phyloP scores from a whole-genome alignment of 2,113 vertebrate genomes.

The Callospermophilus lateralis region DNA sequence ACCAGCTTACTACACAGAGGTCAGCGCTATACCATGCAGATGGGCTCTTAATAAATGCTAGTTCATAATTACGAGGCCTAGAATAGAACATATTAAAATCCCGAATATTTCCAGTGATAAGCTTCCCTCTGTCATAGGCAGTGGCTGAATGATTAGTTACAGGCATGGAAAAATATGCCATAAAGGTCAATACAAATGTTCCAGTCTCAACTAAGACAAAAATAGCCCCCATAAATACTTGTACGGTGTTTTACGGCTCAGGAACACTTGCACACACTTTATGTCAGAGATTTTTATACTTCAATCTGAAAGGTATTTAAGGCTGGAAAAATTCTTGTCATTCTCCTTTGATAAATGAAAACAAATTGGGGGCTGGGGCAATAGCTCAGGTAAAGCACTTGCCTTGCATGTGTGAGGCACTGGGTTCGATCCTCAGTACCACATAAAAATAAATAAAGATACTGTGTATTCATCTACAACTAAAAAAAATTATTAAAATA shows the following conservation, averaged over 20 bases:
- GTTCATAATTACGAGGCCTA: neutral
- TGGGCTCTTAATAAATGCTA: neutral
- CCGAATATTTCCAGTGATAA: constrained; percentile 14
- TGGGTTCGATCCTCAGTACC: too few relatives aligned
- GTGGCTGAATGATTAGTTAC: neutral
- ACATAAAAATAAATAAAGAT: too few relatives aligned
- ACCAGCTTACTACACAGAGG: neutral
- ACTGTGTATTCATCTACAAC: too few relatives aligned
- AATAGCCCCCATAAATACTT: neutral
- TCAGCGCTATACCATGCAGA: neutral
- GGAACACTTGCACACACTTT: neutral
- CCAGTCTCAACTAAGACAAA: neutral
- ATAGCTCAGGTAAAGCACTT: too few relatives aligned
- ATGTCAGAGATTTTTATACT: neutral
- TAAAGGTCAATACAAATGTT: constrained; percentile 31
- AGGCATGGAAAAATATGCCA: neutral
- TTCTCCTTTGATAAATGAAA: constrained; percentile 35
- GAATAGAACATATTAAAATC: neutral
- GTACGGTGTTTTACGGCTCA: neutral
- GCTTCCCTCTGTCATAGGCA: neutral
- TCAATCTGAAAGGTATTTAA: constrained; percentile 22
- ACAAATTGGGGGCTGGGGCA: neutral
- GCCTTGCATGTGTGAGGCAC: too few relatives aligned
- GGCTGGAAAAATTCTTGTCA: constrained; percentile 18
- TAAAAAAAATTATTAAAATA: too few relatives aligned